Evolutionary conservation across 1,140 invertebrate genomes (phyloP).

Genomic region (Orussus abietinus): DNA sequence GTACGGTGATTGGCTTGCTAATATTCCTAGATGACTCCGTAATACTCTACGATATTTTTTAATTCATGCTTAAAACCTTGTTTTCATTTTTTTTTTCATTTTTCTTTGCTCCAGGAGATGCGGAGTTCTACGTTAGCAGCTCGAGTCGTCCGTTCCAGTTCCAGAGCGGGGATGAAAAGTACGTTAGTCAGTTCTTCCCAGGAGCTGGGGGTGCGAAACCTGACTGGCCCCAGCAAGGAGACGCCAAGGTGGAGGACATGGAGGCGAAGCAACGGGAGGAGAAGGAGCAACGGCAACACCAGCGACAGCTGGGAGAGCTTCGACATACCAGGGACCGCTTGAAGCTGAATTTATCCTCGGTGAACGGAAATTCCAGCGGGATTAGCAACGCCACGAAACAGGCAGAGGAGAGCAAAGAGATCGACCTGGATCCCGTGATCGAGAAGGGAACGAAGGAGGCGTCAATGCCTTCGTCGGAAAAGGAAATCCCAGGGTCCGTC

Average conservation of each 20-base stretch:
- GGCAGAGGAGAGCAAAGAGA: conserved; percentile 12
- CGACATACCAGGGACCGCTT: conserved; percentile 68
- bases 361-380: conserved; percentile 9
- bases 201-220: conserved; percentile 41
- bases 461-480: conserved; percentile 7
- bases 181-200: conserved; percentile 70
- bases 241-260: conserved; percentile 26
- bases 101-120: conserved; percentile 43
- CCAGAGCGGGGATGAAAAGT: conserved; percentile 53
- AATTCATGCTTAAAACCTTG: too few species aligned
- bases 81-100: not conserved
- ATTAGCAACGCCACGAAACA: conserved; percentile 16
- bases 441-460: conserved; percentile 13
- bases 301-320: conserved; percentile 60
- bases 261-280: conserved; percentile 22
- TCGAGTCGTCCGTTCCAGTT: conserved; percentile 68
- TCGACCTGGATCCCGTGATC: conserved; percentile 5
- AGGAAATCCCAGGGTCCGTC: conserved; percentile 8
- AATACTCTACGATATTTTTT: not conserved
- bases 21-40: too few species aligned
- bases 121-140: conserved; percentile 69
- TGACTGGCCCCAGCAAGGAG: conserved; percentile 19
- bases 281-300: conserved; percentile 27
- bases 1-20: too few species aligned
- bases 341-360: conserved; percentile 64